phyloP scores from a whole-genome alignment of 53 echinoderm and acorn worm genomes.

The Antedon mediterranea region DNA sequence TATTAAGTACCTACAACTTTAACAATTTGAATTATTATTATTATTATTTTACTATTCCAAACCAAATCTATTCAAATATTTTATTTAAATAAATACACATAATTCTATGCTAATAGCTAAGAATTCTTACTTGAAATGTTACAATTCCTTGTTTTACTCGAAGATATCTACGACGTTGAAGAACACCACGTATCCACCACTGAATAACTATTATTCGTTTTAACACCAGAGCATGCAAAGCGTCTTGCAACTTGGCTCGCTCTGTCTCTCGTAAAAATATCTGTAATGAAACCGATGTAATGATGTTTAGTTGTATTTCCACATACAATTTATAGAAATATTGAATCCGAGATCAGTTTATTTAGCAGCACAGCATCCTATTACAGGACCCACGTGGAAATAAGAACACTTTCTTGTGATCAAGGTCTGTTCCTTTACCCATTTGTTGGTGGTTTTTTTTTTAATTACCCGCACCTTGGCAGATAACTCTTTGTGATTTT shows the following conservation, averaged over 20 bases:
- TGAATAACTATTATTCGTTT: constrained; percentile 61
- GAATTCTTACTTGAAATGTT: constrained; percentile 52
- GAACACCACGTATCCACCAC: constrained; percentile 68
- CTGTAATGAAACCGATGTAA: constrained; percentile 21
- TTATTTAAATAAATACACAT: no score
- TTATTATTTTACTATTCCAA: no score
- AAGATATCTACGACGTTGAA: constrained; percentile 56
- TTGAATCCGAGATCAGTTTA: background rate
- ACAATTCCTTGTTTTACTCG: constrained; percentile 50
- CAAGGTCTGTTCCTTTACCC: no score
- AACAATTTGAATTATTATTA: no score
- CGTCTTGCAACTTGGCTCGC: constrained; percentile 81
- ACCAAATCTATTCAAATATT: no score
- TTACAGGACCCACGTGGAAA: background rate
- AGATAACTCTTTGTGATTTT: no score
- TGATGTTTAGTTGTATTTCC: background rate
- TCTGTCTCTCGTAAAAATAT: constrained; percentile 87
- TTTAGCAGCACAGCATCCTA: background rate
- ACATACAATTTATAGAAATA: background rate
- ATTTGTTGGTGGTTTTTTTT: no score
- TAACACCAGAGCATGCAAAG: constrained; percentile 63
- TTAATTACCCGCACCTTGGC: no score
- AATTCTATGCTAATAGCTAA: no score
- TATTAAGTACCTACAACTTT: no score
- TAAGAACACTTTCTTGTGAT: no score